Percentiles rank a stretch among this genome's conserved stretches.
Conservation (phyloP, 2,797 vertebrate genomes). For the Lemur catta region DNA sequence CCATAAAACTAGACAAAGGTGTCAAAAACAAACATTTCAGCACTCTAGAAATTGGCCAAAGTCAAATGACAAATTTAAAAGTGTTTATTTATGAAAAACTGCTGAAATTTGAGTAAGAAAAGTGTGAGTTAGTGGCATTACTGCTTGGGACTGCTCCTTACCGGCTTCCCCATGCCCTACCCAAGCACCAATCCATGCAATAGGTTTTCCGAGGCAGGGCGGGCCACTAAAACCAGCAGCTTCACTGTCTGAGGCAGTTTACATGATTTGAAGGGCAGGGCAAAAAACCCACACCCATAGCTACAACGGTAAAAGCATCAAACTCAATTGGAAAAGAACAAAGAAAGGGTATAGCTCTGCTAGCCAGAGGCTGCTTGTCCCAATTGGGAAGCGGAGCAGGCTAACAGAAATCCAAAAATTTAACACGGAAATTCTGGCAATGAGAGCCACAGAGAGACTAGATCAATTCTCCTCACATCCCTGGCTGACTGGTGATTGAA, state of each 20-base stretch:
- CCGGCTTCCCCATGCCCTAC: accelerated
- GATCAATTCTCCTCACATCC: not conserved
- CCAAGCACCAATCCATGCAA: not conserved
- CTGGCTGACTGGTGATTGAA: not conserved
- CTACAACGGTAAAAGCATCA: not conserved
- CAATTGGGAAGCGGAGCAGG: not conserved
- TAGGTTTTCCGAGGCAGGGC: not conserved
- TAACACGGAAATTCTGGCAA: not conserved
- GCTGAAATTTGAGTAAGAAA: not conserved
- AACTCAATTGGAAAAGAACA: not conserved
- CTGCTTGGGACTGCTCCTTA: not conserved
- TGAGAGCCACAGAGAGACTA: not conserved
- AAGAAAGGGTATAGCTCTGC: not conserved
- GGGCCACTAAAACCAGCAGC: not conserved
- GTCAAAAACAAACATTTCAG: not conserved
- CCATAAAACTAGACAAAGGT: not conserved
- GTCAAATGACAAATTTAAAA: conserved; percentile 34
- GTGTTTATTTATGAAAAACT: conserved; percentile 29
- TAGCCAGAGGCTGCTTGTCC: not conserved
- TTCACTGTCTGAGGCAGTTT: not conserved
- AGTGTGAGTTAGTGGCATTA: not conserved
- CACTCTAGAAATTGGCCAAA: conserved; percentile 30
- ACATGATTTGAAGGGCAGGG: not conserved
- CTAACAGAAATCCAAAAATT: conserved; percentile 22
- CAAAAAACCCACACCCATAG: not conserved